Conservation (phyloP, 2,113 vertebrate species). For the Picathartes gymnocephalus region DNA sequence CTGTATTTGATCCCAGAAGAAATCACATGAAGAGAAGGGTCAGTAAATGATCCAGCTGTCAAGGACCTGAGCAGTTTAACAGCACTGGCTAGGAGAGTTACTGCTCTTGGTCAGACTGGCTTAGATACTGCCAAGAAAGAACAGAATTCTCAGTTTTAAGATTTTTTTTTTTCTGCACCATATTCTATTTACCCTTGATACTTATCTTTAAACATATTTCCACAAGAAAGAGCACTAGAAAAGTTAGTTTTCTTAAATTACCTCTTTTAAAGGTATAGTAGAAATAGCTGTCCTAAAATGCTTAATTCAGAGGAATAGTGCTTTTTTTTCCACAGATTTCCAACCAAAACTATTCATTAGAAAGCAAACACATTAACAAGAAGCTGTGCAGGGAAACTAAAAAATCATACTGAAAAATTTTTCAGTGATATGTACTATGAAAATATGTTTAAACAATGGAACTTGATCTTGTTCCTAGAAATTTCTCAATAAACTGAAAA, state of each 20-base stretch:
- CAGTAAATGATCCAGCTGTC: background rate
- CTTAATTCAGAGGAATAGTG: background rate
- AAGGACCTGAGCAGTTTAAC: background rate
- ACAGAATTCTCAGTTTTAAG: background rate
- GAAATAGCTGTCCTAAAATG: background rate
- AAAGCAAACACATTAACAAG: background rate
- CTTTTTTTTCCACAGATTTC: background rate
- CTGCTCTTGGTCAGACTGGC: background rate
- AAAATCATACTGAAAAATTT: background rate
- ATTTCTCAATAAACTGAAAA: background rate
- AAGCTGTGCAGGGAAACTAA: background rate
- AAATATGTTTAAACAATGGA: background rate
- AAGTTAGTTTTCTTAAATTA: background rate
- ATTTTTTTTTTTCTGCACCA: background rate
- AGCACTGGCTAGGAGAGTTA: background rate
- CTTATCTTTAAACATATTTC: background rate
- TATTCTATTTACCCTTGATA: background rate
- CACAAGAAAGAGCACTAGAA: background rate
- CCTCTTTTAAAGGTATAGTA: background rate
- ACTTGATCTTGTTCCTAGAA: background rate
- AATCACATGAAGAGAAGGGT: background rate
- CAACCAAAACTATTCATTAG: background rate
- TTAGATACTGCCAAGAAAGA: background rate
- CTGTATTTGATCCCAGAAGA: constrained; percentile 3
- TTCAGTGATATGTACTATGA: background rate